phyloP scores from a whole-genome alignment of 1,140 invertebrate genomes.

The Trypoxylus dichotomus region DNA sequence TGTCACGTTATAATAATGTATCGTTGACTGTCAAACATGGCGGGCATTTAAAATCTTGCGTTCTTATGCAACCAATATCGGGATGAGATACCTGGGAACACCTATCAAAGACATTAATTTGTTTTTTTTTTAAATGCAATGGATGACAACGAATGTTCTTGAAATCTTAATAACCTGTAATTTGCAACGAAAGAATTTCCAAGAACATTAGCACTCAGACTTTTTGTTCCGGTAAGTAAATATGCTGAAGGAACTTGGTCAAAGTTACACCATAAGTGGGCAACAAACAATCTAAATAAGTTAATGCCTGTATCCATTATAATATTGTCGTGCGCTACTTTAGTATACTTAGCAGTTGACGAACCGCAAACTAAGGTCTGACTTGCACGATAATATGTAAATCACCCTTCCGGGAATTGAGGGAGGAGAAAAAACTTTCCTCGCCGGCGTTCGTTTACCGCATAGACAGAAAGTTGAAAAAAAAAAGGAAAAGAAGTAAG shows the following conservation, averaged over 20 bases:
- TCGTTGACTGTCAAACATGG: too few relatives aligned
- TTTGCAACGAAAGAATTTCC: not conserved
- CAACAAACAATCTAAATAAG: not conserved
- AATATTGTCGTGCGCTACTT: not conserved
- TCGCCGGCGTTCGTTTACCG: not conserved
- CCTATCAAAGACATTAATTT: too few relatives aligned
- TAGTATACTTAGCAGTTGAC: not conserved
- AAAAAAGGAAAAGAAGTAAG: not conserved
- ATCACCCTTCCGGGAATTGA: not conserved
- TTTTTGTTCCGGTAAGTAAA: not conserved
- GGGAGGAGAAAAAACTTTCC: not conserved
- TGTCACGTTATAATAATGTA: too few relatives aligned
- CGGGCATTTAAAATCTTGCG: too few relatives aligned
- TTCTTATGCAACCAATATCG: too few relatives aligned
- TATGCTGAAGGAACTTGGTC: not conserved
- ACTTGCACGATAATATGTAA: not conserved
- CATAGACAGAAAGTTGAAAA: not conserved
- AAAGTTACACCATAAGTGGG: not conserved
- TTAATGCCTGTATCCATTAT: too few relatives aligned
- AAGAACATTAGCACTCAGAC: not conserved
- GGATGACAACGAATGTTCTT: too few relatives aligned
- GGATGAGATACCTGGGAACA: too few relatives aligned
- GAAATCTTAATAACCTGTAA: too few relatives aligned
- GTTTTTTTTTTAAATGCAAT: too few relatives aligned
- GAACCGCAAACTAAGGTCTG: not conserved